Base-by-base conservation (phyloP, 2,888 invertebrate genomes). In the Aspidiotus rigidus region DNA sequence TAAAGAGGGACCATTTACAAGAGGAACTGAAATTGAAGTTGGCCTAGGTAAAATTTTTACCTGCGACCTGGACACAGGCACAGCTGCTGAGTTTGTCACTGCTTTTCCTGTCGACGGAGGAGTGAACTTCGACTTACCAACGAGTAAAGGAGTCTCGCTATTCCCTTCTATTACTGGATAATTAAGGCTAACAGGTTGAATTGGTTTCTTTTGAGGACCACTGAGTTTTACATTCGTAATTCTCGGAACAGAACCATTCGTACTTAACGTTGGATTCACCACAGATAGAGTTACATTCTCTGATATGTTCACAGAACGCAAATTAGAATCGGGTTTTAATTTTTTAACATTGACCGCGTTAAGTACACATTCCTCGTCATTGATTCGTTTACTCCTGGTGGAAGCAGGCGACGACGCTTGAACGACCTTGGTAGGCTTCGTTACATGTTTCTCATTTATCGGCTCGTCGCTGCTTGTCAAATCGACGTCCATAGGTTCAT, bases 271-370 rank as follows among this genome's bases (percentile, higher is more conserved):
- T 41, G 59, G 66, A 39, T 66, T 66, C 28, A 66, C 59, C 59
- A 66, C 11, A 7, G 66, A 66, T 15, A 66, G n/a, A 5, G 66
- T 66, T 9, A 66, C 66, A 15, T 66, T 66, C 59, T 66, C 66
- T 42, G 66, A 59, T 15, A 66, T 66, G 28, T 66, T 66, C 7
- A 66, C 66, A 9, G 59, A 56, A 10, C 66, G 66, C n/a, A 49
- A 49, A 13, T 16, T 17, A 11, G 64, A 44, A 64, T 66, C 59
- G 2, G 16, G 59, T 9, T 44, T 66, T n/a, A 17, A 2, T 10
- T 9, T 16, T 1, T 7, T 13, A 1, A n/a, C 28, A 7, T 13
- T 42, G 1, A 9, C 11, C 42, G 11, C 41, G 16, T 11, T n/a
- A 1, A 39, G 3, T 7, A 42, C n/a, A 8, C 6, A 9, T 7